Evolutionary conservation across 2,888 invertebrate genomes (phyloP).

Genomic region (Aspidiotus destructor): DNA sequence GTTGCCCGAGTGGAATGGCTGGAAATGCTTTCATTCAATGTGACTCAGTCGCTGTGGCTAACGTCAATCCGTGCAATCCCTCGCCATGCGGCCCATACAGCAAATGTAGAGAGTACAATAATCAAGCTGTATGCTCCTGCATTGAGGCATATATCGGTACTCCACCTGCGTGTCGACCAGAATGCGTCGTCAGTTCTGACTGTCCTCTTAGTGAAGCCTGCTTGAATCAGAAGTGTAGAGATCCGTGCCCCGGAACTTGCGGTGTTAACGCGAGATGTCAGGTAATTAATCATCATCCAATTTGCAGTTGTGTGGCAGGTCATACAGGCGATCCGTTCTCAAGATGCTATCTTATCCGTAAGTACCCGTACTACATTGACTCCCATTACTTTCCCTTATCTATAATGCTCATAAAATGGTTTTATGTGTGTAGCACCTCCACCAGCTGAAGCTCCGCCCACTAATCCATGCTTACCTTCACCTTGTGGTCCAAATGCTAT

Average conservation of each 20-base stretch:
- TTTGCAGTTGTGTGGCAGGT: slow-evolving; percentile 43
- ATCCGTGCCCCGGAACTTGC: slow-evolving; percentile 48
- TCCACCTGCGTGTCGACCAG: slow-evolving; percentile 45
- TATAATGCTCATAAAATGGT: neutral
- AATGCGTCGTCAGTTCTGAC: slow-evolving; percentile 45
- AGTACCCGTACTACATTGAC: slow-evolving; percentile 7
- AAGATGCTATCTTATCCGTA: slow-evolving; percentile 50
- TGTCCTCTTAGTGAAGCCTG: slow-evolving; percentile 46
- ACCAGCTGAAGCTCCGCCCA: slow-evolving; percentile 34
- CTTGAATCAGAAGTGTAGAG: slow-evolving; percentile 46
- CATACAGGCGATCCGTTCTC: slow-evolving; percentile 45
- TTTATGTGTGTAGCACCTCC: slow-evolving; percentile 35
- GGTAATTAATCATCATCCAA: slow-evolving; percentile 47
- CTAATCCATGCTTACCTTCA: slow-evolving; percentile 43
- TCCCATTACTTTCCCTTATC: neutral
- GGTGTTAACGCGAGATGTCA: slow-evolving; percentile 47
- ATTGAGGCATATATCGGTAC: slow-evolving; percentile 43
- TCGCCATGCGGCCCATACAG: slow-evolving; percentile 46
- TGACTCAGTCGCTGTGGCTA: slow-evolving; percentile 42
- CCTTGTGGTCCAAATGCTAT: slow-evolving; percentile 41
- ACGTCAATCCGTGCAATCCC: slow-evolving; percentile 44
- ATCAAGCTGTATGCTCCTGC: slow-evolving; percentile 46
- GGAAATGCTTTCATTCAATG: slow-evolving; percentile 51
- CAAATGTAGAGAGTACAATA: slow-evolving; percentile 44
- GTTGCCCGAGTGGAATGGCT: slow-evolving; percentile 43